A percentile compares a stretch with the other conserved stretches of the same genome.
These are phyloP conservation scores for Lottia scabra DNA, from an alignment of 2,888 invertebrate species.

Conservation along the genomic window DNA sequence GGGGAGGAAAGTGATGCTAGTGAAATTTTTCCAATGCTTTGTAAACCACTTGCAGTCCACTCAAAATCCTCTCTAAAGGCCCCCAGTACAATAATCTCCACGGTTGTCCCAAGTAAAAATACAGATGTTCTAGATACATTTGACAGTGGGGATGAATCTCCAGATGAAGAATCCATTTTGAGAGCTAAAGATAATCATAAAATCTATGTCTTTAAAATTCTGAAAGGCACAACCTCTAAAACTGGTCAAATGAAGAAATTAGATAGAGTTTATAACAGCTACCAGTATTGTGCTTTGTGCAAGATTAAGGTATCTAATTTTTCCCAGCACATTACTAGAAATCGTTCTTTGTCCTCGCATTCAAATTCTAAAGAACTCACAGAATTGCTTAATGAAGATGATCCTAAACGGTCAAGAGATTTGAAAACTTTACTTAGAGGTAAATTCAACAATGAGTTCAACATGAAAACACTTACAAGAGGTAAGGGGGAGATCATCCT, in stretches of 20 bases:
- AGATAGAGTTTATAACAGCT: not conserved
- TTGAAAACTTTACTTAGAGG: not conserved
- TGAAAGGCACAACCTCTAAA: not conserved
- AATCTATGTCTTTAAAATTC: not conserved
- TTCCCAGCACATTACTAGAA: not conserved
- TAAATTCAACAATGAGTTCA: not conserved
- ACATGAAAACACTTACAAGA: not conserved
- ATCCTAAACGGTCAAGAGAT: not conserved
- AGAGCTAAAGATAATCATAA: not conserved
- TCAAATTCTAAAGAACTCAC: not conserved
- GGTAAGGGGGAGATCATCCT: not conserved
- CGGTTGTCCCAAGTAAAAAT: too few relatives aligned
- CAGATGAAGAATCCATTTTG: not conserved
- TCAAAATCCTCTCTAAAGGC: too few relatives aligned
- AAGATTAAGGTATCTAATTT: not conserved
- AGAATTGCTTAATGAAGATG: not conserved
- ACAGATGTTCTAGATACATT: too few relatives aligned
- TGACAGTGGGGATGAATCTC: not conserved
- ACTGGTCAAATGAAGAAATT: not conserved
- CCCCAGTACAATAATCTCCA: too few relatives aligned
- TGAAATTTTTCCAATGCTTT: constrained; percentile 1
- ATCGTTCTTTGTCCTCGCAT: not conserved
- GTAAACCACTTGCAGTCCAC: too few relatives aligned
- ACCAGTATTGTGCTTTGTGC: constrained; percentile 1
- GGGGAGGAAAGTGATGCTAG: not conserved